Percentiles rank a stretch among this genome's conserved stretches.
phyloP scores from a whole-genome alignment of 2,797 vertebrate genomes.

The Pachyuromys duprasi region DNA sequence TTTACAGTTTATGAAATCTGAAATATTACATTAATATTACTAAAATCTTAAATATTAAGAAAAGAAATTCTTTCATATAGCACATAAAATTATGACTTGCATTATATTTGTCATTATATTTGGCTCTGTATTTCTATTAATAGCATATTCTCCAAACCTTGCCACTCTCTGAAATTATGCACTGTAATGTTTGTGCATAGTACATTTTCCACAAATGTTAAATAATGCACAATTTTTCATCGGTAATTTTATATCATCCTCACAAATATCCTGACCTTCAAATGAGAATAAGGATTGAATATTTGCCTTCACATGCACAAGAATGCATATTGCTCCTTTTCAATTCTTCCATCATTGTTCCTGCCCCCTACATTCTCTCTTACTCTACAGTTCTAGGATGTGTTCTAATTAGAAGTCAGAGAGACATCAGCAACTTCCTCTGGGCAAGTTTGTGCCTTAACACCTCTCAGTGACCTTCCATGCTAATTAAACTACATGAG shows the following conservation, averaged over 20 bases:
- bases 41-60: slow-evolving; percentile 1
- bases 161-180: neutral
- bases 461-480: slow-evolving; percentile 82
- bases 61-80: neutral
- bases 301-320: neutral
- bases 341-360: slow-evolving; percentile 28
- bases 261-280: neutral
- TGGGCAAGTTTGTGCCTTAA: slow-evolving; percentile 78
- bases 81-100: neutral
- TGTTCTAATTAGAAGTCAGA: slow-evolving; percentile 79
- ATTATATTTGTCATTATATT: too few relatives aligned
- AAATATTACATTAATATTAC: slow-evolving; percentile 22
- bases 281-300: neutral
- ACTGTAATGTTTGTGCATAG: neutral
- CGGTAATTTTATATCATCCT: neutral
- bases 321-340: slow-evolving; percentile 54
- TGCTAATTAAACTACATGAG: slow-evolving; percentile 82
- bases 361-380: neutral
- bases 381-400: slow-evolving; percentile 42
- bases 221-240: neutral
- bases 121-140: neutral
- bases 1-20: slow-evolving; percentile 14
- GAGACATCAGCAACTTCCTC: slow-evolving; percentile 76
- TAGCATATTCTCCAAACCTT: neutral
- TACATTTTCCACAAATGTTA: neutral